phyloP scores from a whole-genome alignment of 2,113 vertebrate species.

The Phrynosoma platyrhinos region DNA sequence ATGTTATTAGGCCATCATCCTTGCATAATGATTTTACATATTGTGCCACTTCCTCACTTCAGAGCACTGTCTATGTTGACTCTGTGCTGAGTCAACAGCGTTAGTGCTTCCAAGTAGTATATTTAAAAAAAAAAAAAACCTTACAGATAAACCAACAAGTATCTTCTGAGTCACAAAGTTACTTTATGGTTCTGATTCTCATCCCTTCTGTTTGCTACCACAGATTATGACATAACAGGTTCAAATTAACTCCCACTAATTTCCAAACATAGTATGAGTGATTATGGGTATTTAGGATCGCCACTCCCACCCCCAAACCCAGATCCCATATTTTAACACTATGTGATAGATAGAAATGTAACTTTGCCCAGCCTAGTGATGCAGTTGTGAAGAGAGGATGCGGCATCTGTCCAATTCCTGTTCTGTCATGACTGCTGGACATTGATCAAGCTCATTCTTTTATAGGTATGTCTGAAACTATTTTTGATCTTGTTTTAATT shows the following conservation, averaged over 20 bases:
- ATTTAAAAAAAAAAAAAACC: conserved; percentile 48
- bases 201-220: conserved; percentile 52
- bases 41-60: conserved; percentile 43
- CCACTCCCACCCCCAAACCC: background rate
- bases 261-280: background rate
- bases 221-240: conserved; percentile 30
- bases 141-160: conserved; percentile 34
- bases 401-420: background rate
- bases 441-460: background rate
- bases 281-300: background rate
- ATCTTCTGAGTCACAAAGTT: conserved; percentile 55
- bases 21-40: background rate
- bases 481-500: background rate
- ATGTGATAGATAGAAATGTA: background rate
- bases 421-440: background rate
- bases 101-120: conserved; percentile 19
- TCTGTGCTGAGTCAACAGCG: conserved; percentile 51
- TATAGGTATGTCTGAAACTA: background rate
- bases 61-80: conserved; percentile 10
- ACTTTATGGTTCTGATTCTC: conserved; percentile 7
- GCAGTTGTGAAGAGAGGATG: background rate
- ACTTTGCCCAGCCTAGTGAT: background rate
- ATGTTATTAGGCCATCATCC: background rate
- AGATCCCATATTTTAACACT: background rate
- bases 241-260: conserved; percentile 15